Evolutionary conservation across 2,797 vertebrate species (phyloP).

Genomic region (Rhincodon typus): DNA sequence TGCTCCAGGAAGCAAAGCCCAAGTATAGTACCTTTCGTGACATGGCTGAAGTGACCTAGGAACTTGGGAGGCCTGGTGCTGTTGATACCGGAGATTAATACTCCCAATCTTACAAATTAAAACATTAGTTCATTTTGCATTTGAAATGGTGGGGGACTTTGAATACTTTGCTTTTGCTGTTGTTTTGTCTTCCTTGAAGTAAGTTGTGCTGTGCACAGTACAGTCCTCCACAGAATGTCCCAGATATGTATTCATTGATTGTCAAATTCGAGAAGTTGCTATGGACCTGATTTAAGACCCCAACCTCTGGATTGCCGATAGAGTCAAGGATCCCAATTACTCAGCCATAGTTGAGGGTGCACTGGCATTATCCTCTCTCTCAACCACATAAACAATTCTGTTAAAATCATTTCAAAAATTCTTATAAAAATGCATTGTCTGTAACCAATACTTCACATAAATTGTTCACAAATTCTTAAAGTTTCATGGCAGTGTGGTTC

Average conservation of each 20-base stretch:
- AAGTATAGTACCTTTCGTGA: background rate
- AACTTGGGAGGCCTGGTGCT: background rate
- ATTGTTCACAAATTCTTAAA: background rate
- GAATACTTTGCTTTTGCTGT: background rate
- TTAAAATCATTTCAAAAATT: conserved; percentile 17
- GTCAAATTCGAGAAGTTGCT: background rate
- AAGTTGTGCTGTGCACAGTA: background rate
- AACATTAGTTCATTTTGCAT: background rate
- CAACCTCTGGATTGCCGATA: background rate
- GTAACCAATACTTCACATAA: background rate
- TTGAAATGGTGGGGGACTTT: background rate
- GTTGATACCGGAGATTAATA: background rate
- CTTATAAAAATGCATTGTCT: conserved; percentile 1
- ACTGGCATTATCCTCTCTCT: background rate
- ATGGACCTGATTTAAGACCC: background rate
- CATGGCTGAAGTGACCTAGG: background rate
- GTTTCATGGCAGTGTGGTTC: background rate
- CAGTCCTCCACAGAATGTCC: background rate
- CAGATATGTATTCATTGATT: background rate
- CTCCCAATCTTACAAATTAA: background rate
- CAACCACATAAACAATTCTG: background rate
- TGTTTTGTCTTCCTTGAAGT: background rate
- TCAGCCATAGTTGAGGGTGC: background rate
- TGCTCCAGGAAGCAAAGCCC: background rate
- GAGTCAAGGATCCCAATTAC: background rate